Evolutionary conservation across 1,140 invertebrate species (phyloP), one percentile per base, ranked within the genome.

Genomic region (Hypsibius dujardini): DNA sequence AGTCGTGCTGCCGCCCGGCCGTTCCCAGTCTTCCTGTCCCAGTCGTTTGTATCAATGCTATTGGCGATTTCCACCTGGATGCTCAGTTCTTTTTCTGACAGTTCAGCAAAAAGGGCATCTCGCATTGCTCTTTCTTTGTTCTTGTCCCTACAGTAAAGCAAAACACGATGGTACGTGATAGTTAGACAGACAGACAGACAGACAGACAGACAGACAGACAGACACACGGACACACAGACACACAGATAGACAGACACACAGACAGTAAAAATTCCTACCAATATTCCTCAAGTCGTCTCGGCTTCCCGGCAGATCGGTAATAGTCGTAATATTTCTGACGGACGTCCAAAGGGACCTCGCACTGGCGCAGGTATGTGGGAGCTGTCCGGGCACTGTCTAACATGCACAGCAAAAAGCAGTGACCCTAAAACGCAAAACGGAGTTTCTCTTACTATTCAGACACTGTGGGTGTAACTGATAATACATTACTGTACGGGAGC

Each of bases 381-480:
- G 62, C 62, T 12, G 7, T 42, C 3, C 62, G 62, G 12, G 7
- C 7, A 67, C 42, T 67, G 62, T 67, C 62, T 42, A 67, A 42
- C 62, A 67, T 3, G 42, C 62, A 67, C 42, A 67, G 42, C 62
- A 67, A 42, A 42, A 67, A 67, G 42, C 62, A 67, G 42, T 14
- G 12, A 3, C 62, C 62, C 62, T 67, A 67, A 56, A 56, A n/a
- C 7, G n/a, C 50, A 56, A 56, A 56, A 56, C 7, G 50, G n/a
- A 56, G n/a, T 56, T 7, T 56, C n/a, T n/a, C n/a, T 56, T 7
- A 7, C 50, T 56, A n/a, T 56, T 56, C 7, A 7, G n/a, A n/a
- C 50, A 7, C 50, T 7, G 7, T n/a, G n/a, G n/a, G 50, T 56
- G 7, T 56, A 7, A 56, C 7, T 56, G 50, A 56, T 7, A 56